Percentiles rank a stretch among this genome's conserved stretches.
Conservation (phyloP, 2,113 vertebrate species). For the Parotia lawesii region DNA sequence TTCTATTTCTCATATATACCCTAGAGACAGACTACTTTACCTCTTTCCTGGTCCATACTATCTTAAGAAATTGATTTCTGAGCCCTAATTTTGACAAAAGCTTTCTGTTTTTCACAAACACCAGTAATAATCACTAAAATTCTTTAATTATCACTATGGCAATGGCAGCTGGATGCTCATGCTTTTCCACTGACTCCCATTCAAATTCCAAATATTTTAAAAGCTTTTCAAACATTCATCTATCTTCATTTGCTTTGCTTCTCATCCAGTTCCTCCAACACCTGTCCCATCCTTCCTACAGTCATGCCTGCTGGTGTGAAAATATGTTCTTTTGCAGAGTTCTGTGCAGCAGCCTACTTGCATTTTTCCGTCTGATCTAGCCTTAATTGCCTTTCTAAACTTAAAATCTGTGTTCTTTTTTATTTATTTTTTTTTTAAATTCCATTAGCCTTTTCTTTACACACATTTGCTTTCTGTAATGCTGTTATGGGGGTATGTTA, state of each 20-base stretch:
- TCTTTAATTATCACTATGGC: background rate
- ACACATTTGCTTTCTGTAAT: background rate
- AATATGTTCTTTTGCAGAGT: slow-evolving; percentile 16
- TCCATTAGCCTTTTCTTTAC: background rate
- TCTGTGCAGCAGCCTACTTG: slow-evolving; percentile 19
- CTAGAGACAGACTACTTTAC: background rate
- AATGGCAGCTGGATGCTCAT: background rate
- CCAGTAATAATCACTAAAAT: background rate
- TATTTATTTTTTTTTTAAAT: background rate
- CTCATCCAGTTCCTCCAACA: slow-evolving; percentile 22
- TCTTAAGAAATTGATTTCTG: background rate
- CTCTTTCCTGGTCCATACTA: background rate
- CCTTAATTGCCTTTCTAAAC: slow-evolving; percentile 15
- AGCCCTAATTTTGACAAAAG: background rate
- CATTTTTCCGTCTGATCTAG: background rate
- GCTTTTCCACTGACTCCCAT: background rate
- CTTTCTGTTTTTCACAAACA: background rate
- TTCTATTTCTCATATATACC: background rate
- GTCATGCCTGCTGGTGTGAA: slow-evolving; percentile 30
- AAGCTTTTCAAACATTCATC: slow-evolving; percentile 35
- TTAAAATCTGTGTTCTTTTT: background rate
- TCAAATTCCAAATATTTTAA: slow-evolving; percentile 27
- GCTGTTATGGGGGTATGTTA: background rate
- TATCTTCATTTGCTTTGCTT: slow-evolving; percentile 40
- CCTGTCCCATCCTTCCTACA: slow-evolving; percentile 31